A percentile compares a stretch with the other conserved stretches of the same genome.
Evolutionary conservation across 1,140 invertebrate genomes (phyloP).

Genomic region (Pseudobourletiella spinata): DNA sequence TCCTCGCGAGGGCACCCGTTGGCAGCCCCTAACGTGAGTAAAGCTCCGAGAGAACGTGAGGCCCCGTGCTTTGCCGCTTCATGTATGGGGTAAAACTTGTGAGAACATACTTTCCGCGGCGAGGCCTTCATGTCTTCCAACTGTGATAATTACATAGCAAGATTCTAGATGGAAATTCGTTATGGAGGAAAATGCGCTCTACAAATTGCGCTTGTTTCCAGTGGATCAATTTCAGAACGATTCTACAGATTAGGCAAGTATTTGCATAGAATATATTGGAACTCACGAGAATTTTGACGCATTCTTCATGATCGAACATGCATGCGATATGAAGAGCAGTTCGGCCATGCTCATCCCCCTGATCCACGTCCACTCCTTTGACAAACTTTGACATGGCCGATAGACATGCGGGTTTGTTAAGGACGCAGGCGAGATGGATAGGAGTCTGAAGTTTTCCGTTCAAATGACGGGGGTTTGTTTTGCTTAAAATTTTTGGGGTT

Average conservation of each 20-base stretch:
- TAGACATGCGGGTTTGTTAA: constrained; percentile 59
- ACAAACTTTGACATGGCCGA: constrained; percentile 57
- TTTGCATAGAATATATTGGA: no score
- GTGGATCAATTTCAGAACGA: no score
- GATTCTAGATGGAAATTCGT: no score
- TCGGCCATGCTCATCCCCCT: constrained; percentile 63
- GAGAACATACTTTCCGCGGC: constrained; percentile 62
- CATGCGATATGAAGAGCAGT: constrained; percentile 71
- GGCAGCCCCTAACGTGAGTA: constrained; percentile 63
- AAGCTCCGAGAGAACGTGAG: constrained; percentile 67
- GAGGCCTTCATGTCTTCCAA: constrained; percentile 60
- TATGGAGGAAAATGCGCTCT: no score
- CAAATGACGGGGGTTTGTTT: constrained; percentile 56
- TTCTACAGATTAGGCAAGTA: no score
- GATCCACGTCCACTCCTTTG: constrained; percentile 55
- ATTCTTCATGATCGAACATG: constrained; percentile 67
- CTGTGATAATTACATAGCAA: constrained; percentile 43
- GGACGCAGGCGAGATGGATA: constrained; percentile 65
- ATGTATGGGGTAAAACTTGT: constrained; percentile 80
- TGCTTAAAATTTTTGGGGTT: constrained; percentile 41
- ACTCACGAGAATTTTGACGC: constrained; percentile 65
- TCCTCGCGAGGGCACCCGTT: constrained; percentile 62
- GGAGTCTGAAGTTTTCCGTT: constrained; percentile 68
- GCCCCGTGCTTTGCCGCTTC: constrained; percentile 79
- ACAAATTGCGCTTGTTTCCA: no score